These are phyloP conservation scores for Silurus meridionalis DNA, from an alignment of 2,113 vertebrate species.

Conservation along the genomic window DNA sequence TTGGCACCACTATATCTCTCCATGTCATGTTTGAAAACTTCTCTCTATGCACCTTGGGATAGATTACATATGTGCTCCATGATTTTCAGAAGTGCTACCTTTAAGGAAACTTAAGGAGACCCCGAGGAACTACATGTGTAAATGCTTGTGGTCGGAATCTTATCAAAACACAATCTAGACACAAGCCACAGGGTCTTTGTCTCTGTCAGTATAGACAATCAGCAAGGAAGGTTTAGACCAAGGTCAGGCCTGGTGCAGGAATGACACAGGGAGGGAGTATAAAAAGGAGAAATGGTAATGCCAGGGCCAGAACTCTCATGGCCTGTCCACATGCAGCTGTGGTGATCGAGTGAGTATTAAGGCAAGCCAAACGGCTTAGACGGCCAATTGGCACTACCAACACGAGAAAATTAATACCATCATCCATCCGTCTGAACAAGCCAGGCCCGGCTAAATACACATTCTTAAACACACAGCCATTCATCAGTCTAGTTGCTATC, in stretches of 20 bases:
- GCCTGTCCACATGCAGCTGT: conserved; percentile 12
- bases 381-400: conserved; percentile 47
- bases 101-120: not conserved
- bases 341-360: conserved; percentile 38
- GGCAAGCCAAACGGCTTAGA: conserved; percentile 30
- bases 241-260: not conserved
- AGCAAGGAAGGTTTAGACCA: not conserved
- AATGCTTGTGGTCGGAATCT: conserved; percentile 7
- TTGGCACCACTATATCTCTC: not conserved
- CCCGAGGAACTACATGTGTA: not conserved
- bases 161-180: conserved; percentile 16
- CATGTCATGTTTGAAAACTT: not conserved
- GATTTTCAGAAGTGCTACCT: not conserved
- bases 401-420: conserved; percentile 52
- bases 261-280: conserved; percentile 3
- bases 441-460: conserved; percentile 43
- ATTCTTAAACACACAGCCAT: conserved; percentile 40
- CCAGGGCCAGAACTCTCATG: conserved; percentile 22
- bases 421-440: conserved; percentile 44
- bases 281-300: conserved; percentile 14
- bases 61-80: not conserved
- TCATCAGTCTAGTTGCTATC: conserved; percentile 38
- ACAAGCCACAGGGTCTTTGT: conserved; percentile 2
- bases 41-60: no score
- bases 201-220: not conserved